phyloP scores from a whole-genome alignment of 1,140 invertebrate genomes.

The Nasonia giraulti region DNA sequence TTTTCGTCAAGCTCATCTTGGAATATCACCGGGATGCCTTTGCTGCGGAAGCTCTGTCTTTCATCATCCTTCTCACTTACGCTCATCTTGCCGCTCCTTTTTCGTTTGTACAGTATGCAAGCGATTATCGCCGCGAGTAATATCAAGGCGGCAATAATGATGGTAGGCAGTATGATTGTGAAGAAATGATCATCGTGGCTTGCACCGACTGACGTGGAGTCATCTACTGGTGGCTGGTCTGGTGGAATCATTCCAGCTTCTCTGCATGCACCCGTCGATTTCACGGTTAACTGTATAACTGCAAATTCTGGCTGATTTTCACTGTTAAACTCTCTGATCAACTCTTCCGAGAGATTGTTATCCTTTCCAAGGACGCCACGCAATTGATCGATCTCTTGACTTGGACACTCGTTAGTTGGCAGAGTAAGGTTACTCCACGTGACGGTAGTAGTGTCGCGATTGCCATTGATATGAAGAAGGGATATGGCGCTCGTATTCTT shows the following conservation, averaged over 20 bases:
- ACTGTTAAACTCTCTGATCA: slow-evolving; percentile 81
- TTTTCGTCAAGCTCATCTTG: slow-evolving; percentile 95
- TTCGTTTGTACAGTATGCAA: slow-evolving; percentile 89
- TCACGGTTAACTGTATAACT: slow-evolving; percentile 82
- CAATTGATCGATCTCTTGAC: slow-evolving; percentile 82
- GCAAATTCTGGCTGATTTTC: slow-evolving; percentile 80
- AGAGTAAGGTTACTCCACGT: slow-evolving; percentile 88
- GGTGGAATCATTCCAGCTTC: slow-evolving; percentile 75
- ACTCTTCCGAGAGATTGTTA: slow-evolving; percentile 78
- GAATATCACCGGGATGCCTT: slow-evolving; percentile 95
- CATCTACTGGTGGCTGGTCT: slow-evolving; percentile 71
- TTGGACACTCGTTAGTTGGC: slow-evolving; percentile 82
- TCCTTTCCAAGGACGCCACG: slow-evolving; percentile 80
- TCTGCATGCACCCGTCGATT: slow-evolving; percentile 83
- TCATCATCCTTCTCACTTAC: slow-evolving; percentile 85
- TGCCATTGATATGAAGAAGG: slow-evolving; percentile 74
- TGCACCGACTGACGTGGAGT: slow-evolving; percentile 72
- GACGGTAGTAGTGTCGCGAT: slow-evolving; percentile 77
- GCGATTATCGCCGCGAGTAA: slow-evolving; percentile 90
- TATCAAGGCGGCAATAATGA: slow-evolving; percentile 93
- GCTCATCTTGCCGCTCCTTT: slow-evolving; percentile 88
- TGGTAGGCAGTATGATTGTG: slow-evolving; percentile 92
- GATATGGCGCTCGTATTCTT: slow-evolving; percentile 82
- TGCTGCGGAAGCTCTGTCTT: slow-evolving; percentile 87
- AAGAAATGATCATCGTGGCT: slow-evolving; percentile 87